Evolutionary conservation across 2,113 vertebrate genomes (phyloP).

Genomic region (Formicarius rufipectus): DNA sequence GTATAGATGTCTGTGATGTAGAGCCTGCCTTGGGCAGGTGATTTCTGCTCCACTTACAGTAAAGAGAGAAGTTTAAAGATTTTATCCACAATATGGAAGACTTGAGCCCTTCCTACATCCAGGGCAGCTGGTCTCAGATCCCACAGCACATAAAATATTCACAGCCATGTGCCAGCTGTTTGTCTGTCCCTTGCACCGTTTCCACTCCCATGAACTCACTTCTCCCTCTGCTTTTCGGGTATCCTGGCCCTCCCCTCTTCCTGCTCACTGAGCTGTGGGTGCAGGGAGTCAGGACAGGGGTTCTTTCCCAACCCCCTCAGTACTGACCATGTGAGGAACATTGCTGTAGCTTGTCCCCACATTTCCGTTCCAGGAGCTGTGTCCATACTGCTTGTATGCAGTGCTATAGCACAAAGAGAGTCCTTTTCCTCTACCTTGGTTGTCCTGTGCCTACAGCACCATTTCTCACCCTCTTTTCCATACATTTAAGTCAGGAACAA

Average conservation of each 20-base stretch:
- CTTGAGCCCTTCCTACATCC: neutral
- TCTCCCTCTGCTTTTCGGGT: neutral
- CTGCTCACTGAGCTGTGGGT: neutral
- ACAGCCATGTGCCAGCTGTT: neutral
- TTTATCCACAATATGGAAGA: neutral
- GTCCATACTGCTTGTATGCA: fast-evolving
- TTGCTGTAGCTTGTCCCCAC: neutral
- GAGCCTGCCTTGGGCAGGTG: neutral
- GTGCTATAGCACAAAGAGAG: fast-evolving
- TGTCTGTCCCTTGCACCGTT: neutral
- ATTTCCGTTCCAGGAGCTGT: neutral
- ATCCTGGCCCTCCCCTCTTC: neutral
- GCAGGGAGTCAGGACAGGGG: neutral
- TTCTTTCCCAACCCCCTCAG: neutral
- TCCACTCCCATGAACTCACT: neutral
- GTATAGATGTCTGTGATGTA: neutral
- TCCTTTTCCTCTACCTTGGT: neutral
- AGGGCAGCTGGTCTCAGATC: neutral
- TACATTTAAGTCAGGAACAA: neutral
- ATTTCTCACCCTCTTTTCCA: neutral
- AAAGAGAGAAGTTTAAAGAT: neutral
- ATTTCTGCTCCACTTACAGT: neutral
- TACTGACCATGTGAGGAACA: neutral
- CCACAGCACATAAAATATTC: neutral
- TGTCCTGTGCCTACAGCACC: neutral